Percentiles rank a stretch among this genome's conserved stretches.
Evolutionary conservation across 1,140 invertebrate species (phyloP).

Genomic region (Apis laboriosa): DNA sequence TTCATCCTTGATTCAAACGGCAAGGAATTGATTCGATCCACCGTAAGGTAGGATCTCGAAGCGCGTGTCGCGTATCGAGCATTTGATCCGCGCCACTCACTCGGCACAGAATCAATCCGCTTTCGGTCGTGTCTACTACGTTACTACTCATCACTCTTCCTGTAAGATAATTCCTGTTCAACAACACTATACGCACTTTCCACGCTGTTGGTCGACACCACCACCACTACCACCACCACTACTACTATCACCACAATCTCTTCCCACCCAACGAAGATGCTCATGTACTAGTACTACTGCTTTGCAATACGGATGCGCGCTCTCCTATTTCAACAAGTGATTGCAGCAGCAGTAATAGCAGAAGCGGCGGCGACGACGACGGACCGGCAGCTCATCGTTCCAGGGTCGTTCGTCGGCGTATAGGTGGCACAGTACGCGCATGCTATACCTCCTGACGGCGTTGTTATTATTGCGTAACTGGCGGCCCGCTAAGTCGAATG

Average conservation of each 20-base stretch:
- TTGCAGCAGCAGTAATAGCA: constrained; percentile 34
- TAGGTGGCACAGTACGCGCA: constrained; percentile 59
- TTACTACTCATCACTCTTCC: constrained; percentile 26
- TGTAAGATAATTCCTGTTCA: constrained; percentile 24
- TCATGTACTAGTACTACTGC: not conserved
- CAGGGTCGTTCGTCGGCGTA: constrained; percentile 59
- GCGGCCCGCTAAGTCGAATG: constrained; percentile 57
- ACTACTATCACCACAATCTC: not conserved
- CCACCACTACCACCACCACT: constrained; percentile 9
- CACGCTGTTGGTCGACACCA: constrained; percentile 1
- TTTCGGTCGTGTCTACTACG: constrained; percentile 12
- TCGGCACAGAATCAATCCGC: constrained; percentile 12
- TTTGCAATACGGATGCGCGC: constrained; percentile 31
- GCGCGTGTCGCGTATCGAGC: constrained; percentile 28
- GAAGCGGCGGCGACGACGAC: constrained; percentile 33
- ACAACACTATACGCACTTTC: constrained; percentile 29
- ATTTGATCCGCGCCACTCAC: constrained; percentile 25
- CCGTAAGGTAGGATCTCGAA: constrained; percentile 11
- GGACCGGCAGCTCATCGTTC: constrained; percentile 44
- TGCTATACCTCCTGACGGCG: constrained; percentile 64
- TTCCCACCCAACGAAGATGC: constrained; percentile 4
- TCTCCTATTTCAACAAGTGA: constrained; percentile 59
- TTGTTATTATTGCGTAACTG: constrained; percentile 75
- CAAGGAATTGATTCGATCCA: constrained; percentile 6
- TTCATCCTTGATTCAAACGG: constrained; percentile 1